Percentiles rank a stretch among this genome's conserved stretches.
phyloP scores from a whole-genome alignment of 2,113 vertebrate genomes.

The Pao palembangensis region DNA sequence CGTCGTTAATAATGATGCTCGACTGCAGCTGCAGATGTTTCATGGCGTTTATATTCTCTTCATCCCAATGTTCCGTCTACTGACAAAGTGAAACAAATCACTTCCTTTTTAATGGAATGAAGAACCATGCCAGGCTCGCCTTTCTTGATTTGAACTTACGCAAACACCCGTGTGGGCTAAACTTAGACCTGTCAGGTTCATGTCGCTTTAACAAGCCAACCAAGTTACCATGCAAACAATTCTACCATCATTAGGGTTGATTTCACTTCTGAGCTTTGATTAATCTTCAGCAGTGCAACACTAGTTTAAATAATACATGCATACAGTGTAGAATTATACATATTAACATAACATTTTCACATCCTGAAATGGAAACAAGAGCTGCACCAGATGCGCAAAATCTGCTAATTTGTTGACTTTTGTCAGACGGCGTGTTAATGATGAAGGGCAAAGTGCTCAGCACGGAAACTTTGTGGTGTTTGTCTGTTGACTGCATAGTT shows the following conservation, averaged over 20 bases:
- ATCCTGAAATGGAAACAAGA: too few species aligned
- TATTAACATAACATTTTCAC: too few species aligned
- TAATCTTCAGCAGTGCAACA: too few species aligned
- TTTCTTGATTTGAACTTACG: not conserved
- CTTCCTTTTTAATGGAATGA: not conserved
- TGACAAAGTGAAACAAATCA: not conserved
- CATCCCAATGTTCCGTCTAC: too few species aligned
- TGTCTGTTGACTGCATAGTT: slow-evolving; percentile 77
- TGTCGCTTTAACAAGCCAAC: not conserved
- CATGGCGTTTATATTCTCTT: not conserved
- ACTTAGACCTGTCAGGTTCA: slow-evolving; percentile 29
- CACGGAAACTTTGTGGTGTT: slow-evolving; percentile 57
- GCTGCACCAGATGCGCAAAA: not conserved
- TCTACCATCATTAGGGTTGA: not conserved
- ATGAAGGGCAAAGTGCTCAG: slow-evolving; percentile 44
- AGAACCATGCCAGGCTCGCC: slow-evolving; percentile 14
- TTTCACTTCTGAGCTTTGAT: not conserved
- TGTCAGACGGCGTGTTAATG: slow-evolving; percentile 20
- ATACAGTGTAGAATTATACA: too few species aligned
- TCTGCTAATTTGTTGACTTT: slow-evolving; percentile 27
- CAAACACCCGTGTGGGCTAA: slow-evolving; percentile 26
- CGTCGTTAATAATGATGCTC: not conserved
- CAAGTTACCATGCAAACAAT: not conserved
- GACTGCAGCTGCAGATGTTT: not conserved
- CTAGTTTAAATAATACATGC: too few species aligned